Conservation (phyloP, 2,888 invertebrate genomes). For the Minunthozetes semirufus region DNA sequence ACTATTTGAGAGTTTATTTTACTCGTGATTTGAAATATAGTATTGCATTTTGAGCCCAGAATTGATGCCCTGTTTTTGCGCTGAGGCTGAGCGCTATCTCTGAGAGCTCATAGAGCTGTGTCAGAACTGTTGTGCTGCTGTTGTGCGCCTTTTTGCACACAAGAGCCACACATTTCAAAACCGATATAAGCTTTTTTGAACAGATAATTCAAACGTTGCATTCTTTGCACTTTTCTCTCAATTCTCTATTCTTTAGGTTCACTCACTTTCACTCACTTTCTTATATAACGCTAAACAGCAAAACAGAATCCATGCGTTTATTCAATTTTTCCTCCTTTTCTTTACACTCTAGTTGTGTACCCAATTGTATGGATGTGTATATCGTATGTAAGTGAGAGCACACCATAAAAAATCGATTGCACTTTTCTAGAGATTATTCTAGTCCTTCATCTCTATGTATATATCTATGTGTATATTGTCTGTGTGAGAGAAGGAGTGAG, state of each 20-base stretch:
- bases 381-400: neutral
- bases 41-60: neutral
- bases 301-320: too few relatives aligned
- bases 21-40: neutral
- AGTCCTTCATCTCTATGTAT: neutral
- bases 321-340: too few relatives aligned
- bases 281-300: neutral
- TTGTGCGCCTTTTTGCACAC: too few relatives aligned
- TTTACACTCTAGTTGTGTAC: constrained; percentile 1
- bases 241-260: neutral
- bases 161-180: too few relatives aligned
- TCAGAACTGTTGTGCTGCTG: too few relatives aligned
- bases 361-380: neutral
- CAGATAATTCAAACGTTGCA: too few relatives aligned
- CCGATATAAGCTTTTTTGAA: too few relatives aligned
- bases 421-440: constrained; percentile 6
- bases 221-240: too few relatives aligned
- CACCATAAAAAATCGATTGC: neutral
- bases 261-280: neutral
- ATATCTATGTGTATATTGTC: neutral
- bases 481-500: too few relatives aligned
- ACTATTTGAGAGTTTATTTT: neutral
- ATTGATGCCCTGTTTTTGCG: neutral
- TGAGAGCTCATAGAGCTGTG: too few relatives aligned
- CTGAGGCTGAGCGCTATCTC: too few relatives aligned